These are phyloP conservation scores for Hypena proboscidalis DNA, from an alignment of 2,888 invertebrate species.

Conservation along the genomic window DNA sequence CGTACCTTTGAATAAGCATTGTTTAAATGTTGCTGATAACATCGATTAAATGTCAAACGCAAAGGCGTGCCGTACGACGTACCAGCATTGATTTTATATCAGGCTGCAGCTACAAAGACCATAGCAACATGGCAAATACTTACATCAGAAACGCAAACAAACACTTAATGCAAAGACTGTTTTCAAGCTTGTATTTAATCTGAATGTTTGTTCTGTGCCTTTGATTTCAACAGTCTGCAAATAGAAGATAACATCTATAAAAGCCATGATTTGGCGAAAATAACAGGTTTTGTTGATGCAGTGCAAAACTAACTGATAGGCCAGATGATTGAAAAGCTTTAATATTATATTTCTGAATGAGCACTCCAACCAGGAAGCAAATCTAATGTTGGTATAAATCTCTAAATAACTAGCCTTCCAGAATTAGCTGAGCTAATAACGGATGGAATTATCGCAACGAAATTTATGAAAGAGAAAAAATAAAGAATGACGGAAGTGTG, in stretches of 20 bases:
- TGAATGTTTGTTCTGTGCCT: conserved; percentile 13
- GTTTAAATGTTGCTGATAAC: conserved; percentile 18
- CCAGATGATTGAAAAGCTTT: conserved; percentile 30
- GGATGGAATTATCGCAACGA: background rate
- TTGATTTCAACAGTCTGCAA: conserved; percentile 15
- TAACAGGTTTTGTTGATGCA: conserved; percentile 30
- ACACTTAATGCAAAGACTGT: conserved; percentile 15
- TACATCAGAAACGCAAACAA: conserved; percentile 8
- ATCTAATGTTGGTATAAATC: conserved; percentile 10
- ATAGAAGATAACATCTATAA: conserved; percentile 27
- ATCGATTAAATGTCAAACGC: conserved; percentile 25
- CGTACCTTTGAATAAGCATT: background rate
- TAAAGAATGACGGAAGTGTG: background rate
- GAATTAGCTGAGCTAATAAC: background rate
- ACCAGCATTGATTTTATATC: conserved; percentile 23
- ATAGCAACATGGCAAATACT: conserved; percentile 12
- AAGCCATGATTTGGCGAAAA: conserved; percentile 26
- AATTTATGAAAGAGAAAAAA: background rate
- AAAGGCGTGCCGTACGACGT: conserved; percentile 2
- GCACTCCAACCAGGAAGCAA: conserved; percentile 20
- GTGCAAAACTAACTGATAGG: conserved; percentile 15
- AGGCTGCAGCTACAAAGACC: conserved; percentile 10
- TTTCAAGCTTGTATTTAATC: conserved; percentile 14
- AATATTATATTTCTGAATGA: conserved; percentile 17
- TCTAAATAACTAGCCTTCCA: conserved; percentile 11